phyloP scores from a whole-genome alignment of 2,113 vertebrate species.

The Fulica atra region DNA sequence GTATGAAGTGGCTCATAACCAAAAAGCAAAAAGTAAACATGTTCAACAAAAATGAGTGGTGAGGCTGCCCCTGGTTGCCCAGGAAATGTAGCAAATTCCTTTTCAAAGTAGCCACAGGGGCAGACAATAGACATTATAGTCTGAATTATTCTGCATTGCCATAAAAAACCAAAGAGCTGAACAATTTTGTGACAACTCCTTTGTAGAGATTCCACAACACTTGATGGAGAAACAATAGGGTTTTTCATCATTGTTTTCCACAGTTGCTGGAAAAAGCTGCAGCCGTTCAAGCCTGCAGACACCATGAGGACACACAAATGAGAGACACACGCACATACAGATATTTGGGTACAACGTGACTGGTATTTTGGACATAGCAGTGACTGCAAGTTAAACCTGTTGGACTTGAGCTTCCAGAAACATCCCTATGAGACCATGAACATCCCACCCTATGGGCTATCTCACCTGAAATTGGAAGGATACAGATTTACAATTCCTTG shows the following conservation, averaged over 20 bases:
- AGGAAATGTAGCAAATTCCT: neutral
- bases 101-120: neutral
- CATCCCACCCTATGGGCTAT: neutral
- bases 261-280: neutral
- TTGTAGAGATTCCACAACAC: neutral
- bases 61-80: neutral
- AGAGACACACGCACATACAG: neutral
- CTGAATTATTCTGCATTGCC: neutral
- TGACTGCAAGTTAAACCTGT: neutral
- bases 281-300: neutral
- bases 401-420: neutral
- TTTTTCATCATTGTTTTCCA: neutral
- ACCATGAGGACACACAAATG: neutral
- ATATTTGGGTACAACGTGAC: neutral
- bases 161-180: neutral
- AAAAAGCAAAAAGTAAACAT: conserved; percentile 33
- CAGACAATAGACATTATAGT: neutral
- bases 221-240: neutral
- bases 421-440: neutral
- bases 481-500: neutral
- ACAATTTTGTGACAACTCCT: neutral
- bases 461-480: neutral
- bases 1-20: neutral
- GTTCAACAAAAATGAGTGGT: neutral
- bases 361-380: neutral